A percentile compares a stretch with the other conserved stretches of the same genome.
phyloP scores from a whole-genome alignment of 2,797 vertebrate genomes.

The Arrhamphus sclerolepis region DNA sequence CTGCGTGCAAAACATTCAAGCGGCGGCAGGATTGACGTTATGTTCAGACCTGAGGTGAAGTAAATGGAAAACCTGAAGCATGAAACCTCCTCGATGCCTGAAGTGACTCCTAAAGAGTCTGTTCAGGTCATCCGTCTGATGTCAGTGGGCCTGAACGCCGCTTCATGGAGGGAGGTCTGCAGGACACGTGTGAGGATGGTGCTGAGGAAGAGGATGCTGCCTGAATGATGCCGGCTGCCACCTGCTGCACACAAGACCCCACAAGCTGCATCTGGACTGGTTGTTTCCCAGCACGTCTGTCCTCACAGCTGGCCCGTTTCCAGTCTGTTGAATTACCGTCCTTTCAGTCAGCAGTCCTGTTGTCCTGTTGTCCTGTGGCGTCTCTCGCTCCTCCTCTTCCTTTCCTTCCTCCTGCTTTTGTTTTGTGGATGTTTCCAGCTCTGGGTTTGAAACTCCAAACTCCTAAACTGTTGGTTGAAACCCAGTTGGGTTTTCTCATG shows the following conservation, averaged over 20 bases:
- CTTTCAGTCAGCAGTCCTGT: neutral
- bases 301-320: constrained; percentile 22
- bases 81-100: neutral
- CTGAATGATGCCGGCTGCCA: constrained; percentile 38
- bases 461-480: no score
- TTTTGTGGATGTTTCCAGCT: no score
- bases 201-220: constrained; percentile 39
- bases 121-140: constrained; percentile 27
- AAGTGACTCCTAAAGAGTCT: constrained; percentile 12
- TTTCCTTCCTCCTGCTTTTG: no score
- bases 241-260: constrained; percentile 23
- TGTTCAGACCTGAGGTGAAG: neutral
- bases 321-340: constrained; percentile 23
- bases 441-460: no score
- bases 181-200: neutral
- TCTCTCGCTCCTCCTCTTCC: no score
- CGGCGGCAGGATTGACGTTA: neutral
- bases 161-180: constrained; percentile 27
- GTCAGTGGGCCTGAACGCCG: constrained; percentile 23
- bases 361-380: no score
- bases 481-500: no score
- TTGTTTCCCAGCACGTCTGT: constrained; percentile 10
- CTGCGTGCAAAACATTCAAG: constrained; percentile 19
- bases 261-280: constrained; percentile 16
- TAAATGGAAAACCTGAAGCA: constrained; percentile 14